Evolutionary conservation across 2,888 invertebrate species (phyloP), one percentile per base, ranked within the genome.

Genomic region (Limnephilus marmoratus): DNA sequence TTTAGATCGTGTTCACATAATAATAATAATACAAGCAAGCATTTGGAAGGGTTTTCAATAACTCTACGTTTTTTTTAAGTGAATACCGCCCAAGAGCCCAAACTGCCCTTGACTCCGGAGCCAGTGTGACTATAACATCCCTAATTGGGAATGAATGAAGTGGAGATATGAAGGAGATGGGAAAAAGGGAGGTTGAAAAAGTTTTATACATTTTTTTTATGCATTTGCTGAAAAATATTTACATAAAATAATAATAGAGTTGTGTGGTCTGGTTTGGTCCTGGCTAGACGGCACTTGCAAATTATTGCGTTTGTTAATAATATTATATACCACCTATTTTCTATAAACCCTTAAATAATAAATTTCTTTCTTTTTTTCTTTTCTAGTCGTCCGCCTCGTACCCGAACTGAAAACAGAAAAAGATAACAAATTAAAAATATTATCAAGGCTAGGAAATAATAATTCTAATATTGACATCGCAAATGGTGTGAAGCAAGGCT

Each of bases 361-460:
- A 1, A 34, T 37, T 37, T 18, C 2, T 31, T 11, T 31, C 11
- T 3, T 34, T 83, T 37, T 37, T 29, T n/a, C 18, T 31, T n/a
- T 82, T 15, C 37, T 83, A 37, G 12, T 83, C 34, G 18, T 37
- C 83, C 83, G 18, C 3, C 24, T 24, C 24, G 83, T 83, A 83
- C n/a, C 83, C 83, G 37, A 83, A 83, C 83, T 83, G 83, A 34
- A 83, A 83, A 83, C 15, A 83, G 13, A 29, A 31, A 83, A 83
- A 37, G 18, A 83, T 3, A 37, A 34, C 4, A 15, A 37, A 15
- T 49, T 49, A 45, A 45, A 3, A 12, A 45, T 45, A 45, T 45
- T 45, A 13, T 45, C 0, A 41, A 41, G 9, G 41, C 7, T 41
- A 41, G 7, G 41, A 41, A 41, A 41, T 41, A 41, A 41, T 41